A percentile compares a stretch with the other conserved stretches of the same genome.
These are phyloP conservation scores for Gavialis gangeticus DNA, from an alignment of 2,113 vertebrate species.

Conservation along the genomic window DNA sequence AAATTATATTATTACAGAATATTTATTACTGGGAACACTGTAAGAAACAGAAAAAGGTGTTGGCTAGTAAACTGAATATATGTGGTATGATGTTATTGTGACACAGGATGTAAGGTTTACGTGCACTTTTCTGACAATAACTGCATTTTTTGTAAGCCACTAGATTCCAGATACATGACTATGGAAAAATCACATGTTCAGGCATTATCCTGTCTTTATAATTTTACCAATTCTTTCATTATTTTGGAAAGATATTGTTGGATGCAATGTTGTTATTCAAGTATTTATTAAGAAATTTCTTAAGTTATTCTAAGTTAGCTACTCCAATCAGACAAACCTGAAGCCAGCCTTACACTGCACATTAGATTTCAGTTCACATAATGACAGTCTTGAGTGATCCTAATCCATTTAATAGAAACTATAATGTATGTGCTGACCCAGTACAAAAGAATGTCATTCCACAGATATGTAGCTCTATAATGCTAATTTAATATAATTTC, in stretches of 20 bases:
- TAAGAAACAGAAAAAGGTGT: neutral
- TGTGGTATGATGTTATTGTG: neutral
- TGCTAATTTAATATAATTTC: neutral
- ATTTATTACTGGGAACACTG: neutral
- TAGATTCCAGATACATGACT: neutral
- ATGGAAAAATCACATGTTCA: neutral
- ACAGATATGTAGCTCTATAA: neutral
- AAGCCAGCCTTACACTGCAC: neutral
- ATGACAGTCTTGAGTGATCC: neutral
- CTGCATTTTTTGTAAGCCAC: neutral
- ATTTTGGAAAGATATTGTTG: neutral
- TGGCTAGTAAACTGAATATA: neutral
- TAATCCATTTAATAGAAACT: neutral
- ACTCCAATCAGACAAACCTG: neutral
- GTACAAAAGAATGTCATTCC: neutral
- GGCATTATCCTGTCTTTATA: neutral
- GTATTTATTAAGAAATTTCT: neutral
- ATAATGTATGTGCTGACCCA: neutral
- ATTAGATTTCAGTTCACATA: neutral
- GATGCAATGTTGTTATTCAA: neutral
- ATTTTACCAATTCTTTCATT: neutral
- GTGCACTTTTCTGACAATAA: neutral
- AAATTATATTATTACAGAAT: neutral
- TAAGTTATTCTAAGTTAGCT: neutral
- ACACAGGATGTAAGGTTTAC: neutral